A percentile compares a stretch with the other conserved stretches of the same genome.
Evolutionary conservation across 2,888 invertebrate genomes (phyloP).

Genomic region (Aphodius granarius): DNA sequence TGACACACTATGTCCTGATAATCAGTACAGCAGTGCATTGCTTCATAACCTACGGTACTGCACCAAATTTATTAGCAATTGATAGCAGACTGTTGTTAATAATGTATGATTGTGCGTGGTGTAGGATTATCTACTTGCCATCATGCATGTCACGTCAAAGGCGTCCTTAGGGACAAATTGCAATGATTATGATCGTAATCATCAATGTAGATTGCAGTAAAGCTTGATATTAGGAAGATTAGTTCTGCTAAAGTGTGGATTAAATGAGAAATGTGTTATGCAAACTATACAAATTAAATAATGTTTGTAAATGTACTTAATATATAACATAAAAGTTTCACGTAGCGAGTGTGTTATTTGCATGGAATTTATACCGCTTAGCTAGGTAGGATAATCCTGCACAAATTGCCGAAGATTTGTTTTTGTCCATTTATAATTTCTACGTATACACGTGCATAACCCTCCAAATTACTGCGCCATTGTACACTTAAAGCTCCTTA

Average conservation of each 20-base stretch:
- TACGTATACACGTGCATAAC: background rate
- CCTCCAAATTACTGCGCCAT: background rate
- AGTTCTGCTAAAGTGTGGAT: too few relatives aligned
- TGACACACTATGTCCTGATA: background rate
- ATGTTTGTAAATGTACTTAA: too few relatives aligned
- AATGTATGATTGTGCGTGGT: background rate
- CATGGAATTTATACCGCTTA: background rate
- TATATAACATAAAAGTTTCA: background rate
- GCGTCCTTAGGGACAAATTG: background rate
- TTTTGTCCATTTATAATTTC: background rate
- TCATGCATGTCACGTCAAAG: background rate
- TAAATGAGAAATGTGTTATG: too few relatives aligned
- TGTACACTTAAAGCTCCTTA: background rate
- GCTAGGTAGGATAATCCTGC: background rate
- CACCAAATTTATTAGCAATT: background rate
- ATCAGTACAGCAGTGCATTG: background rate
- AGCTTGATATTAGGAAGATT: too few relatives aligned
- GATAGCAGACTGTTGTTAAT: background rate
- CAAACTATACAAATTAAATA: too few relatives aligned
- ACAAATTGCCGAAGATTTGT: background rate
- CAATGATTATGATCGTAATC: background rate
- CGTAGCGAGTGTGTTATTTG: background rate
- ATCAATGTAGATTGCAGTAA: background rate
- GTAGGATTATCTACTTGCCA: background rate
- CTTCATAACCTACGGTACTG: background rate